Conservation (phyloP, 2,113 vertebrate species). For the Emydura subglobosa region DNA sequence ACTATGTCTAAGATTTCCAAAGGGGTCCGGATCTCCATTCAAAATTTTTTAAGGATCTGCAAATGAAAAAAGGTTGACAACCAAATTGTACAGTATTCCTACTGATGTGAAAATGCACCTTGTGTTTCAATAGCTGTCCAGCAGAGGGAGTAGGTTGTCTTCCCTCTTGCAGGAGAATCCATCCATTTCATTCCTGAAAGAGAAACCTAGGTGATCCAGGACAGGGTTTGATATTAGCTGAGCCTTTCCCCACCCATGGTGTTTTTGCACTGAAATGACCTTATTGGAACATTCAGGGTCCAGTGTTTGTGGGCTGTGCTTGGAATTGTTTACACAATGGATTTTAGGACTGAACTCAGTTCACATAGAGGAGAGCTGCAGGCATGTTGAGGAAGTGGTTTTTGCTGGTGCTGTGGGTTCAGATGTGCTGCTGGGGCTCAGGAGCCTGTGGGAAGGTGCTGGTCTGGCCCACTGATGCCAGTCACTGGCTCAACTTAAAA, state of each 20-base stretch:
- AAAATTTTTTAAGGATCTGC: too few relatives aligned
- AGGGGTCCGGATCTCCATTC: too few relatives aligned
- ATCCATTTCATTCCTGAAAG: background rate
- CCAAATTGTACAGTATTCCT: background rate
- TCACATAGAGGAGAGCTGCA: accelerated
- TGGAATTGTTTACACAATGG: background rate
- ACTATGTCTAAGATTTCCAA: too few relatives aligned
- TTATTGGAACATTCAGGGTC: background rate
- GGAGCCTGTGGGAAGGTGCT: conserved; percentile 78
- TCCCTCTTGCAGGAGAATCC: background rate
- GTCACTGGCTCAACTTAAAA: conserved; percentile 87
- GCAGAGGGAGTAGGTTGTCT: background rate
- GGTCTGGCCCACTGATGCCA: conserved; percentile 84
- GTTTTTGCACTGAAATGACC: background rate
- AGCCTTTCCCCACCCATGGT: background rate
- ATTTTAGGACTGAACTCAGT: background rate
- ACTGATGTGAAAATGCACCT: background rate
- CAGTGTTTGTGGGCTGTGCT: background rate
- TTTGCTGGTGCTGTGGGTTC: conserved; percentile 39
- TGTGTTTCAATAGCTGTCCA: background rate
- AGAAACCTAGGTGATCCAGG: background rate
- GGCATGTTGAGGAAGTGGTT: background rate
- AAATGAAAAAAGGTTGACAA: too few relatives aligned
- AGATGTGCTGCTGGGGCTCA: background rate
- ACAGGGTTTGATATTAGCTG: background rate